Percentiles rank a stretch among this genome's conserved stretches.
phyloP scores from a whole-genome alignment of 2,888 invertebrate species.

The Nymphalis urticae region DNA sequence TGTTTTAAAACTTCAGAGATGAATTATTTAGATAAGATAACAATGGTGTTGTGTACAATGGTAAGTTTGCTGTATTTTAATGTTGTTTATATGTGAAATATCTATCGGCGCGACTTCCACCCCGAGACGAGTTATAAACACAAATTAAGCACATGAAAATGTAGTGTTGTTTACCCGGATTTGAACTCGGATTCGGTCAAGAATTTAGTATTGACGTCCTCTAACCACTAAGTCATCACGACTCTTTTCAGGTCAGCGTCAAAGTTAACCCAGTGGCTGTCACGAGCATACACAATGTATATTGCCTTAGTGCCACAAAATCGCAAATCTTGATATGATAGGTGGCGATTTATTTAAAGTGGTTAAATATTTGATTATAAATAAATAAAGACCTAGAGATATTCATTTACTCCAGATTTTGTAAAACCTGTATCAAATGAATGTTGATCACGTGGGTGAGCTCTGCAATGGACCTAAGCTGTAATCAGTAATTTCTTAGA shows the following conservation, averaged over 20 bases:
- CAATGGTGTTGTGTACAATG: neutral
- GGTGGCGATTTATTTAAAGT: too few relatives aligned
- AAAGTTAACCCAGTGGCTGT: too few relatives aligned
- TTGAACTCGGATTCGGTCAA: too few relatives aligned
- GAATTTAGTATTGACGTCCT: too few relatives aligned
- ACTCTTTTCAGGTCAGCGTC: too few relatives aligned
- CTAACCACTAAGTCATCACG: too few relatives aligned
- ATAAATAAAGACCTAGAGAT: neutral
- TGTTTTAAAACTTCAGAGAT: conserved; percentile 7
- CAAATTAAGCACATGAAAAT: too few relatives aligned
- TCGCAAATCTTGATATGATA: too few relatives aligned
- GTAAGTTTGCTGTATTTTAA: neutral
- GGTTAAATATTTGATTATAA: too few relatives aligned
- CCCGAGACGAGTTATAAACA: neutral
- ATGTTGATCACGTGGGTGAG: conserved; percentile 25
- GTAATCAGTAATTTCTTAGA: conserved; percentile 3
- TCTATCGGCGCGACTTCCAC: neutral
- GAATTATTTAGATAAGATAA: neutral
- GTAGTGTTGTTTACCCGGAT: too few relatives aligned
- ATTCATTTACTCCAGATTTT: neutral
- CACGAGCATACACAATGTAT: too few relatives aligned
- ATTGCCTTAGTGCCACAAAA: too few relatives aligned
- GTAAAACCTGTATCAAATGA: conserved; percentile 12
- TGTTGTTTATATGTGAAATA: neutral
- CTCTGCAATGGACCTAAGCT: neutral